phyloP scores from a whole-genome alignment of 1,140 invertebrate genomes.

The Solenopsis fugax region DNA sequence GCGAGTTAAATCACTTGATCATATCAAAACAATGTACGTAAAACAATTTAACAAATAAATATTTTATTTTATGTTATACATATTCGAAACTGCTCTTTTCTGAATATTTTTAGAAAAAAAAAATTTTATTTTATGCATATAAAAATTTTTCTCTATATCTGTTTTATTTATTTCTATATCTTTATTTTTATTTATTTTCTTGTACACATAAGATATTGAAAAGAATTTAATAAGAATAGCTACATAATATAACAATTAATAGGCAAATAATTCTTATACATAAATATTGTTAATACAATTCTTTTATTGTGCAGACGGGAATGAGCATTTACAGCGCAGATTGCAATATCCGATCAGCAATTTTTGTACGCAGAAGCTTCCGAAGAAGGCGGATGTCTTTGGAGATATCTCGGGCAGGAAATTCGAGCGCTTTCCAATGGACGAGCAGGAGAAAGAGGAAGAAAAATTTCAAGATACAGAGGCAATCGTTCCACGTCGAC shows the following conservation, averaged over 20 bases:
- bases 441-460: constrained; percentile 78
- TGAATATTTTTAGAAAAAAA: background rate
- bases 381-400: constrained; percentile 80
- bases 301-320: background rate
- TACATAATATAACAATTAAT: background rate
- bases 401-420: constrained; percentile 79
- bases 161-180: no score
- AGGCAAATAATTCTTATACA: background rate
- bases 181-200: no score
- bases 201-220: background rate
- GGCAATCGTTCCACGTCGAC: constrained; percentile 60
- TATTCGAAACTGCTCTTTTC: background rate
- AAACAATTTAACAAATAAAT: background rate
- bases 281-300: background rate
- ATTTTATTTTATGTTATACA: background rate
- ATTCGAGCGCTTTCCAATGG: constrained; percentile 77
- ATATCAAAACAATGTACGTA: constrained; percentile 40
- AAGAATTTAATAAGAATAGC: background rate
- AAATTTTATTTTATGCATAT: background rate
- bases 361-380: constrained; percentile 23
- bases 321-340: background rate
- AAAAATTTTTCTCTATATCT: no score
- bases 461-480: constrained; percentile 80
- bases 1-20: background rate
- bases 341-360: background rate